These are phyloP conservation scores for Brachionus paranguensis DNA, from an alignment of 1,140 invertebrate genomes.

Conservation along the genomic window DNA sequence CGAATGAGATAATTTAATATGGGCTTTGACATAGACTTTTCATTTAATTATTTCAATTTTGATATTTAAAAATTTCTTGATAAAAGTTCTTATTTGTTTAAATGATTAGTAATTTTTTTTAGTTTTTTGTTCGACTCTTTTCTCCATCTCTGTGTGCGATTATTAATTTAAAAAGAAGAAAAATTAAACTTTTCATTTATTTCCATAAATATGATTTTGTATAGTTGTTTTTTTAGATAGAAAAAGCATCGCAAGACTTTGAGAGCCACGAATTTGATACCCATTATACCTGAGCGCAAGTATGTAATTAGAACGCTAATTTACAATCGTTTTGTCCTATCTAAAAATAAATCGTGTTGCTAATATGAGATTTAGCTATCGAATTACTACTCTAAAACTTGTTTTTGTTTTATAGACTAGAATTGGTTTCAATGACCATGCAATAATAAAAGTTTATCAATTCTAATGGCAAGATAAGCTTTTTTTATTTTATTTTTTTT, in stretches of 20 bases:
- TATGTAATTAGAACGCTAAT: not conserved
- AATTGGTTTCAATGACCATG: conserved; percentile 28
- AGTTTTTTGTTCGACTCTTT: not conserved
- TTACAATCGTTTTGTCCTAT: conserved; percentile 26
- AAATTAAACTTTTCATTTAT: not conserved
- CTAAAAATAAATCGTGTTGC: conserved; percentile 1
- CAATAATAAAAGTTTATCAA: conserved; percentile 1
- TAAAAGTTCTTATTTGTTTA: conserved; percentile 25
- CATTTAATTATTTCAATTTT: conserved; percentile 2
- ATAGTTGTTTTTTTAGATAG: conserved; percentile 14
- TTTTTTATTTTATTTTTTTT: not conserved
- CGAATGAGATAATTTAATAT: conserved; percentile 1
- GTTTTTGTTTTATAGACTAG: not conserved
- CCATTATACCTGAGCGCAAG: not conserved
- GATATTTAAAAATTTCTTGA: conserved; percentile 24
- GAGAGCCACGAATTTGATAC: not conserved
- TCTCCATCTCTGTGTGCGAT: not conserved
- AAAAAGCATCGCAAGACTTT: not conserved
- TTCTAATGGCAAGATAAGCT: not conserved
- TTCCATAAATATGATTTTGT: not conserved
- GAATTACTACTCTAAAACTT: not conserved
- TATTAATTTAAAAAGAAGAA: not conserved
- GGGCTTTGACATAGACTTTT: not conserved
- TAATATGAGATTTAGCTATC: conserved; percentile 21
- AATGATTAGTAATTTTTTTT: not conserved